Conservation (phyloP, 2,797 vertebrate species). For the Sebastes diploproa region DNA sequence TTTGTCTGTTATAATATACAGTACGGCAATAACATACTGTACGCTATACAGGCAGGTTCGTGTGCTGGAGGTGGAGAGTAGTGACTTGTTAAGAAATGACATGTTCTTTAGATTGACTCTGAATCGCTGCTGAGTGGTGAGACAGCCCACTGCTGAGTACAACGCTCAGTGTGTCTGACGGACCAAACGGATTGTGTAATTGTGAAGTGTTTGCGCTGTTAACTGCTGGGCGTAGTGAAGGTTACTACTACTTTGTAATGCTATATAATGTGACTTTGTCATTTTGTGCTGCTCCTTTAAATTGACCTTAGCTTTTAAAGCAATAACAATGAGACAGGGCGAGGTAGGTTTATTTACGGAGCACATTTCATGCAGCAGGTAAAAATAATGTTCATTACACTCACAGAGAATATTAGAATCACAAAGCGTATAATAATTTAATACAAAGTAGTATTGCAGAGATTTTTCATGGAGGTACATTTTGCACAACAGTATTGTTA, state of each 20-base stretch:
- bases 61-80: slow-evolving; percentile 2
- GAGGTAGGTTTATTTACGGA: neutral
- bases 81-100: slow-evolving; percentile 19
- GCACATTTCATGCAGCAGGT: neutral
- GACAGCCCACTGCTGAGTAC: neutral
- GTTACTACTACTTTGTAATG: neutral
- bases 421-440: slow-evolving; percentile 25
- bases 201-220: neutral
- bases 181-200: neutral
- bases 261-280: neutral
- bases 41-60: neutral
- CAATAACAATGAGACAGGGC: neutral
- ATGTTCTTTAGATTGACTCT: neutral
- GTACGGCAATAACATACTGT: neutral
- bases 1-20: slow-evolving; percentile 14
- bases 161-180: neutral
- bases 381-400: slow-evolving; percentile 11
- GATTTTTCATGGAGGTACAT: slow-evolving; percentile 14
- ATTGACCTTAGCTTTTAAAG: neutral
- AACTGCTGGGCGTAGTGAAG: neutral
- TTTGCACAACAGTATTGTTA: slow-evolving; percentile 4
- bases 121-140: slow-evolving; percentile 6
- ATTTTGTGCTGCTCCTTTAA: neutral
- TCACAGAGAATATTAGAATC: slow-evolving; percentile 21
- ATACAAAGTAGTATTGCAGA: slow-evolving; percentile 15